Evolutionary conservation across 2,888 invertebrate species (phyloP).

Genomic region (Tenodera sinensis): DNA sequence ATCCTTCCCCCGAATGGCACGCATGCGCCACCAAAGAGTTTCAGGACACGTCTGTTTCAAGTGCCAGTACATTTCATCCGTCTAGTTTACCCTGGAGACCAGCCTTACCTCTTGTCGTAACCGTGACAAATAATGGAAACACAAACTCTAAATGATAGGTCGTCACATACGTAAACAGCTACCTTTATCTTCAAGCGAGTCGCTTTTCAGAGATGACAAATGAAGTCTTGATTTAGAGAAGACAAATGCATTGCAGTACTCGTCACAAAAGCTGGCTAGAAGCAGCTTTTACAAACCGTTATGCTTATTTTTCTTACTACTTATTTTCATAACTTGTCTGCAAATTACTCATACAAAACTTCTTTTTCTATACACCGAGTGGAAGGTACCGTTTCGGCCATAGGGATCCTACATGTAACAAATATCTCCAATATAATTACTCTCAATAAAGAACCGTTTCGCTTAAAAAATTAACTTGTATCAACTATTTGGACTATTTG

Average conservation of each 20-base stretch:
- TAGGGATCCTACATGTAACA: too few species aligned
- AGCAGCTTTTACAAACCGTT: too few species aligned
- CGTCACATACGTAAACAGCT: background rate
- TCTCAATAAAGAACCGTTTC: too few species aligned
- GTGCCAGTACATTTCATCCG: background rate
- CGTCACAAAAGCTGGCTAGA: too few species aligned
- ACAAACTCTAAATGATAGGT: background rate
- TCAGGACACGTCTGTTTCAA: background rate
- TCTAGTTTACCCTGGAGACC: background rate
- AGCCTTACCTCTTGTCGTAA: background rate
- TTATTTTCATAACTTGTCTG: too few species aligned
- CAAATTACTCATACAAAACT: too few species aligned
- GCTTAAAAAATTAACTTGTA: too few species aligned
- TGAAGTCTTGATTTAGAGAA: background rate
- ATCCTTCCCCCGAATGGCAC: background rate
- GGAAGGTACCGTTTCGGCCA: too few species aligned
- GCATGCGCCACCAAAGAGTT: background rate
- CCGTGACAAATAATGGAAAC: slow-evolving; percentile 4
- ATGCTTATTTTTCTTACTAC: too few species aligned
- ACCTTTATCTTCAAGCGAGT: background rate
- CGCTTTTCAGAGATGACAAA: background rate
- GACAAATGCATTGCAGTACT: background rate
- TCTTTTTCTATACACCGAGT: too few species aligned
- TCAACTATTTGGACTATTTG: too few species aligned
- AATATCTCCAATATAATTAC: too few species aligned